Percentiles rank a stretch among this genome's conserved stretches.
Conservation (phyloP, 2,888 invertebrate genomes). For the Drosophila lutescens region DNA sequence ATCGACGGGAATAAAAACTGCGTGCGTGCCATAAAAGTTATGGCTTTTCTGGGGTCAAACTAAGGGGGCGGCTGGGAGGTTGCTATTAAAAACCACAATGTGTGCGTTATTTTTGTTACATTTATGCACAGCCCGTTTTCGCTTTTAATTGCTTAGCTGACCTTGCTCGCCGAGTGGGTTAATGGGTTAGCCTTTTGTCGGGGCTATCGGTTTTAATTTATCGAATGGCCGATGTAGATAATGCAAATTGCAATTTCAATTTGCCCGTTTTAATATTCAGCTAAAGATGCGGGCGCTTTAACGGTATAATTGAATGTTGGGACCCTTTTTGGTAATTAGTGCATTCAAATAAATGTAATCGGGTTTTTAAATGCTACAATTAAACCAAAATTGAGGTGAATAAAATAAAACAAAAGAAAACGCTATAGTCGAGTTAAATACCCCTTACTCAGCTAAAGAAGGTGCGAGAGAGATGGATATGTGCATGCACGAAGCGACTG, state of each 20-base stretch:
- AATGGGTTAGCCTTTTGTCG: slow-evolving; percentile 33
- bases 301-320: slow-evolving; percentile 15
- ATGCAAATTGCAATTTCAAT: slow-evolving; percentile 43
- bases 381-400: neutral
- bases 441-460: no score
- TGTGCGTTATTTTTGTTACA: slow-evolving; percentile 37
- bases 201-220: slow-evolving; percentile 41
- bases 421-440: no score
- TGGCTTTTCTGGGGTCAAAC: slow-evolving; percentile 4
- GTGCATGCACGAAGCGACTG: no score
- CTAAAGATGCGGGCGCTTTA: slow-evolving; percentile 26
- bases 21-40: slow-evolving; percentile 51
- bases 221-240: slow-evolving; percentile 38
- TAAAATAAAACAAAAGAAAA: no score
- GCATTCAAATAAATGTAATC: slow-evolving; percentile 1
- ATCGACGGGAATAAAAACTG: slow-evolving; percentile 64
- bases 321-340: slow-evolving; percentile 16
- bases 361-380: neutral
- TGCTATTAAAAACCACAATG: slow-evolving; percentile 36
- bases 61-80: neutral
- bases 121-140: slow-evolving; percentile 44
- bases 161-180: slow-evolving; percentile 33
- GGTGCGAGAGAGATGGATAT: no score
- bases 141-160: slow-evolving; percentile 46
- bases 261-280: slow-evolving; percentile 28